These are phyloP conservation scores for Coendou prehensilis DNA, from an alignment of 2,797 vertebrate species.

Conservation along the genomic window DNA sequence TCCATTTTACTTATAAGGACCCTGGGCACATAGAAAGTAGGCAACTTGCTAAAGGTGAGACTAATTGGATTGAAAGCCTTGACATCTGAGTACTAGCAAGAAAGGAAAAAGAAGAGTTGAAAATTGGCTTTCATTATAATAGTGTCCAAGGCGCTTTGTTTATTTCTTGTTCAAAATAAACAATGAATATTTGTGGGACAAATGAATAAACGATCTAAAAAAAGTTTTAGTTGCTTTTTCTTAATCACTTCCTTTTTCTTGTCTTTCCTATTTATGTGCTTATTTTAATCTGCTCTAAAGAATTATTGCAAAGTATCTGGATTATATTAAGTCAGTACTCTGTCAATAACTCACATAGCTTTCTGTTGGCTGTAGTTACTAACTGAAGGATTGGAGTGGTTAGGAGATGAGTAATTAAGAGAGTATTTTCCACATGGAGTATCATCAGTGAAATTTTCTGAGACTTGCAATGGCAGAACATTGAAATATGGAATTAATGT, in stretches of 20 bases:
- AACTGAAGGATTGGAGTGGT: neutral
- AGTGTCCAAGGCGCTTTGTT: neutral
- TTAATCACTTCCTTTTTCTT: neutral
- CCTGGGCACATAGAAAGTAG: neutral
- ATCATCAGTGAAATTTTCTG: neutral
- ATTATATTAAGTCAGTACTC: neutral
- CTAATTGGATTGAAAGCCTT: neutral
- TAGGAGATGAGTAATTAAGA: constrained; percentile 3
- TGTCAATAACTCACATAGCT: constrained; percentile 17
- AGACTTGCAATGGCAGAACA: neutral
- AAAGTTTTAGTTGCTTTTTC: neutral
- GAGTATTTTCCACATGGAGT: neutral
- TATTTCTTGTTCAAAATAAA: neutral
- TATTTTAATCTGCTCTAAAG: constrained; percentile 23
- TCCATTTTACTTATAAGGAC: neutral
- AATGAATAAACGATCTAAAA: neutral
- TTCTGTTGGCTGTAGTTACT: constrained; percentile 33
- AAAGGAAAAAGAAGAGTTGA: neutral
- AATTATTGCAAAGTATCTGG: neutral
- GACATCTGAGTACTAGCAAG: neutral
- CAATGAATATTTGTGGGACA: neutral
- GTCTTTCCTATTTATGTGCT: neutral
- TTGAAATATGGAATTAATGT: neutral
- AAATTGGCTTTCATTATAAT: neutral
- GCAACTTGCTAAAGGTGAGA: neutral